Percentiles rank a stretch among this genome's conserved stretches.
phyloP scores from a whole-genome alignment of 1,140 invertebrate genomes.

The Dryas iulia region DNA sequence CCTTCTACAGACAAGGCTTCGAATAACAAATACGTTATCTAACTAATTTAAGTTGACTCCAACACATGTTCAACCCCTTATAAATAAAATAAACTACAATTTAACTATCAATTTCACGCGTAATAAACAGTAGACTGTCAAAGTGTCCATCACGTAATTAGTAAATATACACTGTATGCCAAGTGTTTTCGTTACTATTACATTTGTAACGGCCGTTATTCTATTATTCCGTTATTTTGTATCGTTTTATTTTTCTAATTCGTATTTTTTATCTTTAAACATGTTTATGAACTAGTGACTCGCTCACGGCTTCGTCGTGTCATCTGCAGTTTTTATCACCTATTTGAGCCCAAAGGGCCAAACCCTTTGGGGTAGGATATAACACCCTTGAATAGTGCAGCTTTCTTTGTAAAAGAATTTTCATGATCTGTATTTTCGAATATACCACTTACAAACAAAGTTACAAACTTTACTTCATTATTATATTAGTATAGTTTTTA shows the following conservation, averaged over 20 bases:
- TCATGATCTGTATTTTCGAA: too few species aligned
- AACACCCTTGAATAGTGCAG: too few species aligned
- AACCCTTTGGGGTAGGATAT: too few species aligned
- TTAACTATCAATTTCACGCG: conserved; percentile 30
- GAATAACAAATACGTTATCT: neutral
- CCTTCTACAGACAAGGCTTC: neutral
- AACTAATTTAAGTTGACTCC: neutral
- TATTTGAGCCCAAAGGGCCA: too few species aligned
- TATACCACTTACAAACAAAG: too few species aligned
- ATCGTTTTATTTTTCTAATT: neutral
- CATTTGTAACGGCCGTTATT: conserved; percentile 39
- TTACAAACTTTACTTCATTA: too few species aligned
- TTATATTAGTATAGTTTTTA: too few species aligned
- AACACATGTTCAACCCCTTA: neutral
- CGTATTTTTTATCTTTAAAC: neutral
- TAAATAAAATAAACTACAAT: conserved; percentile 8
- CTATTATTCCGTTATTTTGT: conserved; percentile 41
- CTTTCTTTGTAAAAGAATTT: too few species aligned
- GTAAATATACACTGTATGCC: conserved; percentile 20
- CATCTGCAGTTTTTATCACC: too few species aligned
- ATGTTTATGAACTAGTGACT: too few species aligned
- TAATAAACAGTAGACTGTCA: conserved; percentile 38
- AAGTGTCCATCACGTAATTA: conserved; percentile 43
- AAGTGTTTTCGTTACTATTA: conserved; percentile 57
- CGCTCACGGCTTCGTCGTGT: too few species aligned